These are phyloP conservation scores for Phymastichus coffea DNA, from an alignment of 1,140 invertebrate species.

Conservation along the genomic window DNA sequence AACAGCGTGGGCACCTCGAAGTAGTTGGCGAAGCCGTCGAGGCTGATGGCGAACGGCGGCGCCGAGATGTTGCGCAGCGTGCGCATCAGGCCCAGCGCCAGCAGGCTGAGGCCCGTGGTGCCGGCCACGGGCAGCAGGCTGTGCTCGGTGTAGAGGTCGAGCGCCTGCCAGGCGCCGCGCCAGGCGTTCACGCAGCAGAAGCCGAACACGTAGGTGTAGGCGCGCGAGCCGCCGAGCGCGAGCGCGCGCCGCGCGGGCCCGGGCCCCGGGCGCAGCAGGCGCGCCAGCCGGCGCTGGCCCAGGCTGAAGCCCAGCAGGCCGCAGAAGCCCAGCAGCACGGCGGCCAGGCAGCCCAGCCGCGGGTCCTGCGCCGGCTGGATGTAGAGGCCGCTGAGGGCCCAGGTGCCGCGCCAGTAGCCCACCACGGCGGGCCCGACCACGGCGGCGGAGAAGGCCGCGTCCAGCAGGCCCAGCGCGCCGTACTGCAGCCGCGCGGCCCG, in stretches of 20 bases:
- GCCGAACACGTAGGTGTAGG: conserved; percentile 74
- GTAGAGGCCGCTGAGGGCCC: conserved; percentile 75
- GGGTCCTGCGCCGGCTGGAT: conserved; percentile 63
- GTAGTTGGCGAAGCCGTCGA: conserved; percentile 73
- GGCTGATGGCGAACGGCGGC: conserved; percentile 73
- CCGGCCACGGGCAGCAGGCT: conserved; percentile 59
- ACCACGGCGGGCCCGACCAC: conserved; percentile 79
- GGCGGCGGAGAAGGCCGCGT: conserved; percentile 69
- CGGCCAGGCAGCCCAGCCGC: conserved; percentile 64
- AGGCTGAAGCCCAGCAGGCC: conserved; percentile 70
- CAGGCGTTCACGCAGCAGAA: conserved; percentile 81
- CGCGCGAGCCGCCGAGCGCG: conserved; percentile 70
- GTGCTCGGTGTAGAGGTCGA: conserved; percentile 69
- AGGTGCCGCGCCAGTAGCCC: conserved; percentile 82
- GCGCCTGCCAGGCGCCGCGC: conserved; percentile 76
- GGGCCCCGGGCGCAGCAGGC: conserved; percentile 65
- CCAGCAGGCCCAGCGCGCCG: conserved; percentile 66
- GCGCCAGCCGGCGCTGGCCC: conserved; percentile 64
- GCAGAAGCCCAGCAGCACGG: conserved; percentile 66
- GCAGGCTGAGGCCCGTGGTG: conserved; percentile 63
- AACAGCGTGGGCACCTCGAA: conserved; percentile 84
- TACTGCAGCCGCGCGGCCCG: conserved; percentile 52
- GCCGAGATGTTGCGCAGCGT: conserved; percentile 78
- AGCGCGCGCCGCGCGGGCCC: conserved; percentile 65
- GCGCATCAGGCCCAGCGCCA: conserved; percentile 66